Conservation (phyloP, 2,888 invertebrate species). For the Megastigmus dorsalis region DNA sequence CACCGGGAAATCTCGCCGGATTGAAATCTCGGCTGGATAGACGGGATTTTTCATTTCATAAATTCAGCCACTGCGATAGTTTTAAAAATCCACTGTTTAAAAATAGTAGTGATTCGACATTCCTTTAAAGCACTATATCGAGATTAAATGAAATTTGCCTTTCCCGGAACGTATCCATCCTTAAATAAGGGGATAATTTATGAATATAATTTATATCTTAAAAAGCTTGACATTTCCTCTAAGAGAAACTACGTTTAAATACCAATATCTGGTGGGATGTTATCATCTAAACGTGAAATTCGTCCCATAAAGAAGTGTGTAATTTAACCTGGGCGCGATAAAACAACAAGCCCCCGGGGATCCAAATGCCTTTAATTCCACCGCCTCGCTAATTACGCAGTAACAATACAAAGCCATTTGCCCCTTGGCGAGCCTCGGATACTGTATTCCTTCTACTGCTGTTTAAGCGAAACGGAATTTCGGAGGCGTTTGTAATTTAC, state of each 20-base stretch:
- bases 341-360: slow-evolving; percentile 30
- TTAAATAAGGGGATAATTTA: too few species aligned
- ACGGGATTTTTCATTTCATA: too few species aligned
- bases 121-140: too few species aligned
- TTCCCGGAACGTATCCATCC: too few species aligned
- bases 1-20: too few species aligned
- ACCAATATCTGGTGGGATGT: slow-evolving; percentile 8
- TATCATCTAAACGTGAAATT: slow-evolving; percentile 22
- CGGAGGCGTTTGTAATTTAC: slow-evolving; percentile 34
- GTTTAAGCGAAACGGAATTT: slow-evolving; percentile 34
- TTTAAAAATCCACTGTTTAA: too few species aligned
- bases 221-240: too few species aligned
- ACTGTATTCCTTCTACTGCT: slow-evolving; percentile 1
- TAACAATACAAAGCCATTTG: slow-evolving; percentile 39
- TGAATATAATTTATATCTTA: too few species aligned
- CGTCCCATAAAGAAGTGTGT: slow-evolving; percentile 39
- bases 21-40: too few species aligned
- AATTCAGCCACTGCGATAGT: too few species aligned
- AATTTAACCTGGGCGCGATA: slow-evolving; percentile 31
- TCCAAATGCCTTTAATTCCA: slow-evolving; percentile 37
- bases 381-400: slow-evolving; percentile 33
- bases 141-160: too few species aligned
- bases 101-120: too few species aligned
- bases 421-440: slow-evolving; percentile 6
- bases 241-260: not conserved